Evolutionary conservation across 2,797 vertebrate species (phyloP).

Genomic region (Morelia viridis): DNA sequence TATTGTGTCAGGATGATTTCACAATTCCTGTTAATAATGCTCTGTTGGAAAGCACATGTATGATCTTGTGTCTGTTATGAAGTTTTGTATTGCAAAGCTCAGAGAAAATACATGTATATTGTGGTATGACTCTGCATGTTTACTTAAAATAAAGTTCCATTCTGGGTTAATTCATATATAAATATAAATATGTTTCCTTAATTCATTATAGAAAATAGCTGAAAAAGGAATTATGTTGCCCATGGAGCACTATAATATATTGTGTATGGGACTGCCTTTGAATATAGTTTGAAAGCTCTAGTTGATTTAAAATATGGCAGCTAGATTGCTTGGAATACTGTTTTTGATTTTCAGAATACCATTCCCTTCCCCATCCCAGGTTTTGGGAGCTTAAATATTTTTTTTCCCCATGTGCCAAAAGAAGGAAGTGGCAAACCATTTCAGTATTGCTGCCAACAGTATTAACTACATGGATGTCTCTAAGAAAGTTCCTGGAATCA

Average conservation of each 20-base stretch:
- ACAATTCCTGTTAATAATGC: background rate
- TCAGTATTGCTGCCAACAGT: background rate
- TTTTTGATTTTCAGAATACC: background rate
- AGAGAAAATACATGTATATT: background rate
- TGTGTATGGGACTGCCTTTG: background rate
- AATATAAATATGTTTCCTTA: background rate
- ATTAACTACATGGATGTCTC: background rate
- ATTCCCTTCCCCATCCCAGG: background rate
- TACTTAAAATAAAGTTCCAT: background rate
- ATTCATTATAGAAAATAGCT: background rate
- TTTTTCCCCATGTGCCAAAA: background rate
- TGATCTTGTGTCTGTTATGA: background rate
- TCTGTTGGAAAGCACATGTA: conserved; percentile 1
- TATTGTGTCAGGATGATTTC: background rate
- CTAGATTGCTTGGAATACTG: background rate
- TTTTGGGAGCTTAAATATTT: background rate
- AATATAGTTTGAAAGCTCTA: background rate
- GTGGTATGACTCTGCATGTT: background rate
- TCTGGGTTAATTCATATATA: background rate
- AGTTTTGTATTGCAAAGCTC: background rate
- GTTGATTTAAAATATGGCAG: background rate
- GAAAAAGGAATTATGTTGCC: background rate
- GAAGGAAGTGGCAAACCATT: background rate
- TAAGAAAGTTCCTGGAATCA: background rate
- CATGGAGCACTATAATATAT: background rate